These are phyloP conservation scores for Portunus trituberculatus DNA, from an alignment of 1,140 invertebrate species.

Conservation along the genomic window DNA sequence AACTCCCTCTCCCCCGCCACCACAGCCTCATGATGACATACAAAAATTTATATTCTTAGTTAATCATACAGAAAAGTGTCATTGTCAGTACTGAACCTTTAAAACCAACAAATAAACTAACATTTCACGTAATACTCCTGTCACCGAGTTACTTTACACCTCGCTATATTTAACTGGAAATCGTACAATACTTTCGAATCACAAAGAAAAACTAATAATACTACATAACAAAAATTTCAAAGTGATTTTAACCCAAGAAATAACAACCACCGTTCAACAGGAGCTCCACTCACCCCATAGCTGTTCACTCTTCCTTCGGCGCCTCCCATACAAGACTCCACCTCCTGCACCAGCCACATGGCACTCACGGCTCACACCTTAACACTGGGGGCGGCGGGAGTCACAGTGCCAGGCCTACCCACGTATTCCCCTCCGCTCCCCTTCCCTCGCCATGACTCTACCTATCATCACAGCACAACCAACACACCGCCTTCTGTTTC, in stretches of 20 bases:
- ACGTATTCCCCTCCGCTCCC: conserved; percentile 1
- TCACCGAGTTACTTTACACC: no score
- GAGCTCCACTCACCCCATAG: conserved; percentile 53
- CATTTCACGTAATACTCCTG: no score
- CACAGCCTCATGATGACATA: not conserved
- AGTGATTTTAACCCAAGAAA: not conserved
- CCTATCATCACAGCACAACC: conserved; percentile 50
- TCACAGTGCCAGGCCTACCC: conserved; percentile 66
- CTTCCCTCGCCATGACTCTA: conserved; percentile 54
- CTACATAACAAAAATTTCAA: no score
- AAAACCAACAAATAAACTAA: no score
- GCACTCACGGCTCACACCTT: conserved; percentile 60
- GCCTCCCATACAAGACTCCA: not conserved
- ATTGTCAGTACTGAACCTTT: no score
- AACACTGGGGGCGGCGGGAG: conserved; percentile 42
- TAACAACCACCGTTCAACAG: not conserved
- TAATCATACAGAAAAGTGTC: no score
- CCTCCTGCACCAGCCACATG: conserved; percentile 66
- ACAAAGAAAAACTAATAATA: no score
- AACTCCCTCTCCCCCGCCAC: not conserved
- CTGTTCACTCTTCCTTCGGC: not conserved
- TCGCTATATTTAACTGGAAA: no score
- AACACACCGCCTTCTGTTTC: not conserved
- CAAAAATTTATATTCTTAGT: no score
- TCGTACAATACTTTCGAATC: no score